A percentile compares a stretch with the other conserved stretches of the same genome.
Conservation (phyloP, 2,888 invertebrate species). For the Osedax frankpressi region DNA sequence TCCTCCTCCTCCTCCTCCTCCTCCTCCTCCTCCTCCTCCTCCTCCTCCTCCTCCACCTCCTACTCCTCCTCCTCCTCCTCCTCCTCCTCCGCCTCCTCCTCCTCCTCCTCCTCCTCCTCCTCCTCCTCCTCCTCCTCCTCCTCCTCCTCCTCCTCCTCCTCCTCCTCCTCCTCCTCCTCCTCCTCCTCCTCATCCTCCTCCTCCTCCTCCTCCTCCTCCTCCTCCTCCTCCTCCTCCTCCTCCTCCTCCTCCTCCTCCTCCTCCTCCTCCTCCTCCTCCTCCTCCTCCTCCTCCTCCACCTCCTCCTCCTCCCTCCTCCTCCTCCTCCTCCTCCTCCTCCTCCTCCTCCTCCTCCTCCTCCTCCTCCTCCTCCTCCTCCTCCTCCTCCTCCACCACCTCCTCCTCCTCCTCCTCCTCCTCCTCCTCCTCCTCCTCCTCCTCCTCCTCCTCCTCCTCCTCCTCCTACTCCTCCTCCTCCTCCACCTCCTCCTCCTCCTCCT, state of each 20-base stretch:
- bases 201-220: not conserved
- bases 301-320: no score
- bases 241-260: not conserved
- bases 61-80: slow-evolving; percentile 9
- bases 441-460: slow-evolving; percentile 5
- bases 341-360: not conserved
- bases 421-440: not conserved
- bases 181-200: slow-evolving; percentile 10
- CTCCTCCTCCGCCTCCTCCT: slow-evolving; percentile 10
- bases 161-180: slow-evolving; percentile 11
- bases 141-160: slow-evolving; percentile 3
- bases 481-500: slow-evolving; percentile 6
- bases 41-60: slow-evolving; percentile 14
- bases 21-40: not conserved
- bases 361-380: slow-evolving; percentile 5
- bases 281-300: not conserved
- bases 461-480: slow-evolving; percentile 12
- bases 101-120: slow-evolving; percentile 2
- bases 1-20: slow-evolving; percentile 9
- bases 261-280: not conserved
- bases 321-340: slow-evolving; percentile 8
- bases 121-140: slow-evolving; percentile 8
- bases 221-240: not conserved
- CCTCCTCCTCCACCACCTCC: slow-evolving; percentile 6
- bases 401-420: slow-evolving; percentile 10